These are phyloP conservation scores for Incurvaria masculella DNA, from an alignment of 2,888 invertebrate species.

Conservation along the genomic window DNA sequence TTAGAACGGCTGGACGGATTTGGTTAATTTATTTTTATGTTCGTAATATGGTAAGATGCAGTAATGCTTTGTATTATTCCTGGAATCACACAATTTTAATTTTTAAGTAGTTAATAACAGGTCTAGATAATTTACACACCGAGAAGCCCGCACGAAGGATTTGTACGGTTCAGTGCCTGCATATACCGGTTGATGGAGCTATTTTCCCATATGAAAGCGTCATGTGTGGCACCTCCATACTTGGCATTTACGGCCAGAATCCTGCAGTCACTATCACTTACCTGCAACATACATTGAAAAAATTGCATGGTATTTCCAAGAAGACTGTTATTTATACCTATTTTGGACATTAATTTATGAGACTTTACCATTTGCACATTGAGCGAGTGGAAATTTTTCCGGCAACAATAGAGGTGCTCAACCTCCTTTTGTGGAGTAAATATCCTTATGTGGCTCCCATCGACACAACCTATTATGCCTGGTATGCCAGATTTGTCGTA, in stretches of 20 bases:
- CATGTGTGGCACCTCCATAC: constrained; percentile 20
- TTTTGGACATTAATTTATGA: not conserved
- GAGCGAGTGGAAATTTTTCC: constrained; percentile 17
- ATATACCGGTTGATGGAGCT: constrained; percentile 12
- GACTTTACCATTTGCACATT: constrained; percentile 19
- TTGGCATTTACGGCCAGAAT: constrained; percentile 20
- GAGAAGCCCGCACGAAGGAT: constrained; percentile 5
- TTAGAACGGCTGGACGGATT: too few relatives aligned
- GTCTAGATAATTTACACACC: constrained; percentile 17
- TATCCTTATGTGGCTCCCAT: constrained; percentile 7
- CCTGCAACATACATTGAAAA: constrained; percentile 12
- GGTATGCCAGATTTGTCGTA: constrained; percentile 8
- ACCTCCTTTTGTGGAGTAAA: not conserved
- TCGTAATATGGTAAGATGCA: too few relatives aligned
- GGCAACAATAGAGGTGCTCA: constrained; percentile 4
- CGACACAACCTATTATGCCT: constrained; percentile 11
- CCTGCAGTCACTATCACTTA: constrained; percentile 17
- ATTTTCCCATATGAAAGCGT: constrained; percentile 19
- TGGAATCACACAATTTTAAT: not conserved
- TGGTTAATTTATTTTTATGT: too few relatives aligned
- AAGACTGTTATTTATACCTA: not conserved
- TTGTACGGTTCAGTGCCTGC: constrained; percentile 12
- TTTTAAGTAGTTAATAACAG: constrained; percentile 7
- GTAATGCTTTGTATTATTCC: too few relatives aligned
- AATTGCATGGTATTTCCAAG: not conserved